Evolutionary conservation across 2,113 vertebrate genomes (phyloP).

Genomic region (Coryphaenoides rupestris): DNA sequence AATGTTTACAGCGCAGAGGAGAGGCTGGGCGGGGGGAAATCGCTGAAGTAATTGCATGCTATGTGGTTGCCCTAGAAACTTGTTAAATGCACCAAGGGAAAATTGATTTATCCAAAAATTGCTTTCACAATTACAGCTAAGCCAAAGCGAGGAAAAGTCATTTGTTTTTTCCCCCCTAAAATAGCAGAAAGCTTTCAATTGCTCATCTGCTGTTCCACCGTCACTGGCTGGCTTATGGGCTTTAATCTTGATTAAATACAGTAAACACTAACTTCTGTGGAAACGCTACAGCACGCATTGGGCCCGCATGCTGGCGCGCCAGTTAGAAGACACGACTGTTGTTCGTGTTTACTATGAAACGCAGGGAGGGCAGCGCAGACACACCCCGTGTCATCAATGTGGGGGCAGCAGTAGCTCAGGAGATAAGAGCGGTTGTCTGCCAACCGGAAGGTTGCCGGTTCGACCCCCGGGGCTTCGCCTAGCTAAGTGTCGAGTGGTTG

Average conservation of each 20-base stretch:
- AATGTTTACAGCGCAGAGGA: slow-evolving; percentile 44
- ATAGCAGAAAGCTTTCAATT: slow-evolving; percentile 61
- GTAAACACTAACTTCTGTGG: slow-evolving; percentile 35
- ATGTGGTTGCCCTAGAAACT: slow-evolving; percentile 61
- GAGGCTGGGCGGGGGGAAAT: slow-evolving; percentile 9
- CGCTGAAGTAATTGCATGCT: slow-evolving; percentile 37
- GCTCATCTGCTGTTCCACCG: slow-evolving; percentile 49
- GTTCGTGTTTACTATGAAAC: too few species aligned
- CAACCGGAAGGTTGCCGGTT: too few species aligned
- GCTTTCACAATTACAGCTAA: slow-evolving; percentile 69
- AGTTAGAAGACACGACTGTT: too few species aligned
- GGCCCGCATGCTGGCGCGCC: neutral
- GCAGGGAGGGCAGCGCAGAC: too few species aligned
- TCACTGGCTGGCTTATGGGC: slow-evolving; percentile 48
- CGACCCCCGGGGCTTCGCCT: too few species aligned
- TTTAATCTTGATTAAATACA: slow-evolving; percentile 63
- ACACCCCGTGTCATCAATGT: too few species aligned
- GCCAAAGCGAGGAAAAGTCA: slow-evolving; percentile 64
- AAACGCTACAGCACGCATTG: slow-evolving; percentile 29
- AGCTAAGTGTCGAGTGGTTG: too few species aligned
- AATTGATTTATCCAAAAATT: slow-evolving; percentile 67
- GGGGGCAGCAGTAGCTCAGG: too few species aligned
- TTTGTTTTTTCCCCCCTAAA: slow-evolving; percentile 55
- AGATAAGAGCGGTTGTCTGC: too few species aligned
- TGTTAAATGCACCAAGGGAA: slow-evolving; percentile 57